Evolutionary conservation across 2,113 vertebrate genomes (phyloP), one percentile per base, ranked within the genome.

Genomic region (Copsychus sechellarum): DNA sequence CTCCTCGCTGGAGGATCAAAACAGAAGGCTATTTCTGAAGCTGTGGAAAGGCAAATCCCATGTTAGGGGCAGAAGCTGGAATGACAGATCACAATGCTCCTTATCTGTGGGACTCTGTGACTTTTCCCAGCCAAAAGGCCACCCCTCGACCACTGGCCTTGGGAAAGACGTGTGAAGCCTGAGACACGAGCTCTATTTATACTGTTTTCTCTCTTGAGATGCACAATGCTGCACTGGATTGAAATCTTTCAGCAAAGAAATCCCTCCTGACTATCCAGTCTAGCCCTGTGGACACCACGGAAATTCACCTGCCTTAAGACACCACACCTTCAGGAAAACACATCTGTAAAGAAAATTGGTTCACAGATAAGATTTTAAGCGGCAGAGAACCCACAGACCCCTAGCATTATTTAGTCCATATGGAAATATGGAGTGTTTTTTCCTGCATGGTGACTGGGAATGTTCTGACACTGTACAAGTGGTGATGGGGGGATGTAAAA

Each of bases 21-120:
- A 73, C 81, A 96, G 82, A 80, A 92, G 56, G 90, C 66, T 95
- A n/a, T 85, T 96, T 83, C 94, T 77, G 72, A 88, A 88, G 70
- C 86, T 71, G 26, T 12, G 43, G 80, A 86, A 86, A 95, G 40
- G 86, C 88, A 92, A 92, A 83, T 71, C 73, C 47, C 76, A 77
- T 1, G 15, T 36, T 72, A 90, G 69, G 84, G 81, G 81, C 86
- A 95, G 71, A 78, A 96, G 79, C 88, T 96, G 93, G 67, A 81
- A 80, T 20, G n/a, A 66, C 42, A 73, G 85, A 64, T 70, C 38
- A 4, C 57, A 76, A 14, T 28, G 50, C 33, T 83, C 47, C 64
- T 92, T 47, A 42, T 74, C 29, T 10, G 17, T 42, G 34, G 57
- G 28, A 16, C 31, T 26, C 26, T 34, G 18, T 21, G 70, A 70